Percentiles rank a stretch among this genome's conserved stretches.
phyloP scores from a whole-genome alignment of 2,113 vertebrate genomes.

The Pseudorasbora parva region DNA sequence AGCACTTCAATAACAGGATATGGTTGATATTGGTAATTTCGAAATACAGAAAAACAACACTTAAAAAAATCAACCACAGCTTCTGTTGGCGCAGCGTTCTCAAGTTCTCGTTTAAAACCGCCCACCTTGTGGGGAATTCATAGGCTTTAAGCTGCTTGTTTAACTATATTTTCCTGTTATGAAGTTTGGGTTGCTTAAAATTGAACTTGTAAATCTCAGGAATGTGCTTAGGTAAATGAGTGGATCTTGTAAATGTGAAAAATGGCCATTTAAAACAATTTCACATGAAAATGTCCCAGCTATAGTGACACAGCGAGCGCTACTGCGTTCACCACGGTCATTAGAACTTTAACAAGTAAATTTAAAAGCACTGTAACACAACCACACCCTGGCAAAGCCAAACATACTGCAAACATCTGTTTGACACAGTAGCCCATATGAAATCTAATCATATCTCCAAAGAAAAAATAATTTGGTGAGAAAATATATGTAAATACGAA shows the following conservation, averaged over 20 bases:
- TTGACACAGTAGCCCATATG: slow-evolving; percentile 8
- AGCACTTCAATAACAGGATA: slow-evolving; percentile 80
- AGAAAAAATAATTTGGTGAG: neutral
- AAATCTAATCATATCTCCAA: too few species aligned
- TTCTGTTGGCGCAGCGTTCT: slow-evolving; percentile 69
- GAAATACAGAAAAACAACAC: slow-evolving; percentile 76
- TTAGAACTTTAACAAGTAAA: slow-evolving; percentile 61
- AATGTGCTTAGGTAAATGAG: slow-evolving; percentile 73
- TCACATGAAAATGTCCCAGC: slow-evolving; percentile 51
- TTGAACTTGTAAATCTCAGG: slow-evolving; percentile 70
- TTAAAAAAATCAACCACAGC: slow-evolving; percentile 71
- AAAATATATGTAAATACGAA: neutral
- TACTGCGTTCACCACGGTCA: slow-evolving; percentile 44
- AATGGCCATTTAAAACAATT: slow-evolving; percentile 53
- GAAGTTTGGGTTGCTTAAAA: slow-evolving; percentile 61
- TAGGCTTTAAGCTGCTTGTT: slow-evolving; percentile 49
- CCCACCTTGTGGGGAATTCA: slow-evolving; percentile 71
- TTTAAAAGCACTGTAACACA: slow-evolving; percentile 54
- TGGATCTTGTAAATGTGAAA: slow-evolving; percentile 60
- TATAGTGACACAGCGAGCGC: slow-evolving; percentile 35
- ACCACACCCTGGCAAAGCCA: slow-evolving; percentile 52
- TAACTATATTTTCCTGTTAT: slow-evolving; percentile 64
- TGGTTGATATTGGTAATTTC: slow-evolving; percentile 74
- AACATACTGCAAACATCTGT: slow-evolving; percentile 56
- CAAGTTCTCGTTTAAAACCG: slow-evolving; percentile 57